Conservation (phyloP, 2,797 vertebrate genomes). For the Falco cherrug region DNA sequence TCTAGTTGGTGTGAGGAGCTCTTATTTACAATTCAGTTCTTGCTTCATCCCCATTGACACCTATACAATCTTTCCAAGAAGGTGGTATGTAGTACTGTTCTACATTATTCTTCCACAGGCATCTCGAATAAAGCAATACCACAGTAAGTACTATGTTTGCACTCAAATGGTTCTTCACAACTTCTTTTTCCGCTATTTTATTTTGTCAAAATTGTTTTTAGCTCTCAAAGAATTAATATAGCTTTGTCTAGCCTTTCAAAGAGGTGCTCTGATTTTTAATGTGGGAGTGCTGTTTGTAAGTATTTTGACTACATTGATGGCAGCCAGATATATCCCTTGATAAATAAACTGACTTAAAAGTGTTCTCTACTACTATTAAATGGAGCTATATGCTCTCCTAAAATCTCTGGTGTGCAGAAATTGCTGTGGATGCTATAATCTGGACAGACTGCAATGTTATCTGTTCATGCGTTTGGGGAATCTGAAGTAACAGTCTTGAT, state of each 20-base stretch:
- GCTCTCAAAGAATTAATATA: neutral
- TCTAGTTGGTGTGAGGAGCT: neutral
- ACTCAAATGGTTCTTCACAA: neutral
- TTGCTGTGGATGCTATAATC: neutral
- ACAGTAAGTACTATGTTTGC: neutral
- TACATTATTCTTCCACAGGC: neutral
- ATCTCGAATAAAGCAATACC: neutral
- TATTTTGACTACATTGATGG: neutral
- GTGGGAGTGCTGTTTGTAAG: neutral
- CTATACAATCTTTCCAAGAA: neutral
- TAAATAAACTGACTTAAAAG: slow-evolving; percentile 5
- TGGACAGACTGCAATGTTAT: neutral
- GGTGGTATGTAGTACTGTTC: neutral
- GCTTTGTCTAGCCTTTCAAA: neutral
- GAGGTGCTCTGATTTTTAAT: neutral
- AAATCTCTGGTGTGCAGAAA: neutral
- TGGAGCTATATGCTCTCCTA: neutral
- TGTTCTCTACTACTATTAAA: slow-evolving; percentile 2
- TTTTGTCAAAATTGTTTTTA: neutral
- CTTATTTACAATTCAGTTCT: neutral
- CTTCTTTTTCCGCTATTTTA: neutral
- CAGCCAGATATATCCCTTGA: neutral
- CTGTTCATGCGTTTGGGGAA: neutral
- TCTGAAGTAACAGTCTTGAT: neutral
- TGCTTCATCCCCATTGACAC: neutral